phyloP scores from a whole-genome alignment of 2,888 invertebrate species.

The Orthonychiurus folsomi region DNA sequence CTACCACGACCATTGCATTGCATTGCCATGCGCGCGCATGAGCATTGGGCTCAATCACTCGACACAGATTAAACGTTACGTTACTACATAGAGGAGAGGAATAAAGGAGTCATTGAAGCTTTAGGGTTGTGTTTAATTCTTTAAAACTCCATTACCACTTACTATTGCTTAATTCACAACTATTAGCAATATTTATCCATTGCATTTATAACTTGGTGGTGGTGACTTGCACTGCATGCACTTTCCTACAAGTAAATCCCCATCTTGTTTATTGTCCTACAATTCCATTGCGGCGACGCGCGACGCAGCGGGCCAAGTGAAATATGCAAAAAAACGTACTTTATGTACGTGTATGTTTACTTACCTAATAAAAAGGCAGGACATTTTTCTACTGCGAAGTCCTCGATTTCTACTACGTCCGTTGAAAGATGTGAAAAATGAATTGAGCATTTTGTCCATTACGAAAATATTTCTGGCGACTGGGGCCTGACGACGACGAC shows the following conservation, averaged over 20 bases:
- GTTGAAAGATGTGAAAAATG: too few relatives aligned
- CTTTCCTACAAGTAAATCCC: too few relatives aligned
- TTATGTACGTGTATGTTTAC: too few relatives aligned
- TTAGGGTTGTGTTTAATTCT: neutral
- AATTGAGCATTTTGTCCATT: slow-evolving; percentile 40
- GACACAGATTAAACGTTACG: neutral
- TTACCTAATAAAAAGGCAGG: too few relatives aligned
- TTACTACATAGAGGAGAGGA: neutral
- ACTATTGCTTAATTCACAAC: neutral
- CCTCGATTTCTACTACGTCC: neutral
- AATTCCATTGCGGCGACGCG: too few relatives aligned
- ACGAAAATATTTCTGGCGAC: neutral
- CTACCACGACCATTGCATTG: neutral
- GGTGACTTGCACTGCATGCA: neutral
- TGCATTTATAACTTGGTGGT: neutral
- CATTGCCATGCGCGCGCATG: too few relatives aligned
- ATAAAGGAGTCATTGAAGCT: neutral
- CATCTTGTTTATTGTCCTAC: too few relatives aligned
- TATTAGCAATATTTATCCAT: neutral
- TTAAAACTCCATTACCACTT: neutral
- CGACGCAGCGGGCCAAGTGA: too few relatives aligned
- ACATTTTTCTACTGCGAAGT: neutral
- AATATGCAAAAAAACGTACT: too few relatives aligned
- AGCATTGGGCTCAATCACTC: neutral
- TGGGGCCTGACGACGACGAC: neutral